Evolutionary conservation across 2,888 invertebrate genomes (phyloP).

Genomic region (Leucozona laternaria): DNA sequence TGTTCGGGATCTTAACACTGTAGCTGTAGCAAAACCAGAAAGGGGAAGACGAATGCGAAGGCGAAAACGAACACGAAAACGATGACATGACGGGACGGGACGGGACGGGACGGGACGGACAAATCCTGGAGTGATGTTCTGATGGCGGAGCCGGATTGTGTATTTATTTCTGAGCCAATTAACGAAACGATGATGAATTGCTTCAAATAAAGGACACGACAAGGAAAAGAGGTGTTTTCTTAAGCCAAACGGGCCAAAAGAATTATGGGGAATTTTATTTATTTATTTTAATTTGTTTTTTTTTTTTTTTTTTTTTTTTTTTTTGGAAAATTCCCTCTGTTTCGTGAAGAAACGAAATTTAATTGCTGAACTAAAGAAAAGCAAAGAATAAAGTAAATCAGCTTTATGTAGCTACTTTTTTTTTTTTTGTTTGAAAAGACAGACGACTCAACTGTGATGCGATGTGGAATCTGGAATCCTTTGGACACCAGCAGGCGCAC

Average conservation of each 20-base stretch:
- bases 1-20: slow-evolving; percentile 17
- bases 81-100: too few species aligned
- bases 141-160: slow-evolving; percentile 24
- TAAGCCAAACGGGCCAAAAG: slow-evolving; percentile 21
- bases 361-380: slow-evolving; percentile 45
- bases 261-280: slow-evolving; percentile 28
- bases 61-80: background rate
- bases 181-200: slow-evolving; percentile 71
- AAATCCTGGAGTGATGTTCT: slow-evolving; percentile 34
- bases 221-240: slow-evolving; percentile 8
- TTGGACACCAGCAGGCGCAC: slow-evolving; percentile 9
- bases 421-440: background rate
- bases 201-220: slow-evolving; percentile 20
- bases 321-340: background rate
- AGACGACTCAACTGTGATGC: slow-evolving; percentile 19
- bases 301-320: background rate
- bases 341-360: slow-evolving; percentile 36
- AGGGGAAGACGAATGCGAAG: background rate
- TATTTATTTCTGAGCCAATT: slow-evolving; percentile 69
- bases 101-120: too few species aligned
- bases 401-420: slow-evolving; percentile 6
- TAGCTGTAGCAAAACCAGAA: background rate
- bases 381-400: slow-evolving; percentile 36
- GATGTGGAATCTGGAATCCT: slow-evolving; percentile 30
- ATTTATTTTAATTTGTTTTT: background rate